Conservation (phyloP, 2,888 invertebrate genomes). For the Itoplectis maculator region DNA sequence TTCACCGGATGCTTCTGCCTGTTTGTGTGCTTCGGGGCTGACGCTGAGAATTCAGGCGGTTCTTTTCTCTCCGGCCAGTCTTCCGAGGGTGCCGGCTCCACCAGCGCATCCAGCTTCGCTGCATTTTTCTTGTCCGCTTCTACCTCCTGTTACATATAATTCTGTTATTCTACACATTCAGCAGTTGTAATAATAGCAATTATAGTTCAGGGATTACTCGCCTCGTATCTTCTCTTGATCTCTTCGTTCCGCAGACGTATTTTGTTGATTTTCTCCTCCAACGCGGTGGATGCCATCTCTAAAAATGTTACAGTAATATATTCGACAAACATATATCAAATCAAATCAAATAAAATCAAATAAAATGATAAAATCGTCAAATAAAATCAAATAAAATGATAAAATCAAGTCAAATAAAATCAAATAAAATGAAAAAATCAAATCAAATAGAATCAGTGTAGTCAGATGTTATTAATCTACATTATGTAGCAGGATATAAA, state of each 20-base stretch:
- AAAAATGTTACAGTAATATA: conserved; percentile 29
- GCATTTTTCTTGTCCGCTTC: conserved; percentile 85
- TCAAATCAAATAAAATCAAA: not conserved
- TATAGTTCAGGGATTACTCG: conserved; percentile 55
- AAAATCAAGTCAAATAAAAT: not conserved
- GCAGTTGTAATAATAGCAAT: not conserved
- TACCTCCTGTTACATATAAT: conserved; percentile 79
- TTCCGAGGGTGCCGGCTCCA: conserved; percentile 82
- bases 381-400: too few species aligned
- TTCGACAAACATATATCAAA: too few species aligned
- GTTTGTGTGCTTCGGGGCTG: conserved; percentile 70
- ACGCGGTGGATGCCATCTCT: conserved; percentile 79
- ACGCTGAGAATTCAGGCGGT: conserved; percentile 80
- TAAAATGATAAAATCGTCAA: not conserved
- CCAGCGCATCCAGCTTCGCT: conserved; percentile 83
- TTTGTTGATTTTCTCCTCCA: conserved; percentile 82
- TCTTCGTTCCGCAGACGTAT: conserved; percentile 82
- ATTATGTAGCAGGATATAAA: not conserved
- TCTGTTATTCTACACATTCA: not conserved
- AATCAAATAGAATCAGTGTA: too few species aligned
- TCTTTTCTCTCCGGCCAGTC: conserved; percentile 84
- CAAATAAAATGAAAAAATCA: not conserved
- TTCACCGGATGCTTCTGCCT: conserved; percentile 70
- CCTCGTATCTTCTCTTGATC: conserved; percentile 81
- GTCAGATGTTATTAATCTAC: too few species aligned